Conservation (phyloP, 2,888 invertebrate genomes). For the Cylindroiulus punctatus region DNA sequence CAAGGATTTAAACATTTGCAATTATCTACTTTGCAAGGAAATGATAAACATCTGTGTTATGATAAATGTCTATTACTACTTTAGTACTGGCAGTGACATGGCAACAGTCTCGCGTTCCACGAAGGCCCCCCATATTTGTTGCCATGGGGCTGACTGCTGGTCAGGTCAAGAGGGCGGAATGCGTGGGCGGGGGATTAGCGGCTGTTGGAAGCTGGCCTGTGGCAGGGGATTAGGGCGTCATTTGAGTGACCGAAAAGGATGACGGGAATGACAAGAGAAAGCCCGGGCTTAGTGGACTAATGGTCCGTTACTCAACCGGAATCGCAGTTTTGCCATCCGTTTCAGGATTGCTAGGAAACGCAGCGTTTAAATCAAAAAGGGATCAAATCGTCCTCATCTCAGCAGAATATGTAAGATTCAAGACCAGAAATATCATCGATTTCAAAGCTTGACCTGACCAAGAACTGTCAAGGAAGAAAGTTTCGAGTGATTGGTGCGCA, state of each 20-base stretch:
- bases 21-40: too few species aligned
- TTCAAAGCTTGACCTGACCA: not conserved
- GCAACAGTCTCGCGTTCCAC: not conserved
- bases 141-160: not conserved
- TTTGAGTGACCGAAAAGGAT: slow-evolving; percentile 25
- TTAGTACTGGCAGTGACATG: not conserved
- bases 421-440: not conserved
- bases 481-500: too few species aligned
- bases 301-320: slow-evolving; percentile 26
- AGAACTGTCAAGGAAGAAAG: too few species aligned
- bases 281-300: not conserved
- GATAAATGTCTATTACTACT: not conserved
- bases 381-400: not conserved
- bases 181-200: not conserved
- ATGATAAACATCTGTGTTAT: too few species aligned
- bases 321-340: slow-evolving; percentile 15
- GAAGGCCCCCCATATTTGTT: not conserved
- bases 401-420: not conserved
- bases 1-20: too few species aligned
- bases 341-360: not conserved
- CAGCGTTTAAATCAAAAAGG: slow-evolving; percentile 26
- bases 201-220: not conserved
- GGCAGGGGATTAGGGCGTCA: not conserved
- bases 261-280: not conserved
- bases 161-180: slow-evolving; percentile 19